These are phyloP conservation scores for Orchestes rusci DNA, from an alignment of 2,888 invertebrate species.

Conservation along the genomic window DNA sequence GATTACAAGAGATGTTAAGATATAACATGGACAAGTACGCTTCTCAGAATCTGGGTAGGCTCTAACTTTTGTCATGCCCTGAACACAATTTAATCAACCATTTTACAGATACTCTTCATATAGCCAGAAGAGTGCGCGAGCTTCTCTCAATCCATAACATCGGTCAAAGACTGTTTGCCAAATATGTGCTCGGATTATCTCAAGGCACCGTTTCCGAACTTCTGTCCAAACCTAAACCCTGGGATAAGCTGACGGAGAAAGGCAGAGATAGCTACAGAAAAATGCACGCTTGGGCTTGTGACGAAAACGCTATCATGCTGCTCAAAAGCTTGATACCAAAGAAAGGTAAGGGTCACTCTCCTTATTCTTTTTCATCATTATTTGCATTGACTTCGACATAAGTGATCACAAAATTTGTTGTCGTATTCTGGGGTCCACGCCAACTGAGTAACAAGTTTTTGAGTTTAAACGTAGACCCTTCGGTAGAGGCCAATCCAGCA, in stretches of 20 bases:
- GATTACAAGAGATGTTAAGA: slow-evolving; percentile 86
- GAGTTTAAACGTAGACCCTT: no score
- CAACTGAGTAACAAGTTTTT: no score
- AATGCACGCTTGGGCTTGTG: slow-evolving; percentile 99
- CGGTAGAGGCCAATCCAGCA: no score
- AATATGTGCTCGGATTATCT: slow-evolving; percentile 92
- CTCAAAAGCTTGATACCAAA: slow-evolving; percentile 97
- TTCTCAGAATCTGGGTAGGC: slow-evolving; percentile 64
- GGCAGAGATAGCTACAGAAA: slow-evolving; percentile 98
- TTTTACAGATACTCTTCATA: slow-evolving; percentile 76
- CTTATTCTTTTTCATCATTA: slow-evolving; percentile 1
- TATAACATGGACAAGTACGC: slow-evolving; percentile 96
- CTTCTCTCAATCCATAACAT: slow-evolving; percentile 95
- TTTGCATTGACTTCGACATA: no score
- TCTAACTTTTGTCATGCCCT: slow-evolving; percentile 62
- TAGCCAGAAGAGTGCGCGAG: slow-evolving; percentile 88
- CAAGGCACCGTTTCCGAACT: slow-evolving; percentile 98
- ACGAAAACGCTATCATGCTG: slow-evolving; percentile 93
- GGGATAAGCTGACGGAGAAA: slow-evolving; percentile 99
- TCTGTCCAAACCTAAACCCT: slow-evolving; percentile 97
- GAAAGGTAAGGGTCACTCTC: slow-evolving; percentile 65
- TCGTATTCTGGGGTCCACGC: no score
- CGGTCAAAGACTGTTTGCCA: slow-evolving; percentile 96
- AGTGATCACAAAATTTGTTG: no score
- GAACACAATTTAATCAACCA: slow-evolving; percentile 52